A percentile compares a stretch with the other conserved stretches of the same genome.
These are phyloP conservation scores for Nasonia giraulti DNA, from an alignment of 1,140 invertebrate genomes.

Conservation along the genomic window DNA sequence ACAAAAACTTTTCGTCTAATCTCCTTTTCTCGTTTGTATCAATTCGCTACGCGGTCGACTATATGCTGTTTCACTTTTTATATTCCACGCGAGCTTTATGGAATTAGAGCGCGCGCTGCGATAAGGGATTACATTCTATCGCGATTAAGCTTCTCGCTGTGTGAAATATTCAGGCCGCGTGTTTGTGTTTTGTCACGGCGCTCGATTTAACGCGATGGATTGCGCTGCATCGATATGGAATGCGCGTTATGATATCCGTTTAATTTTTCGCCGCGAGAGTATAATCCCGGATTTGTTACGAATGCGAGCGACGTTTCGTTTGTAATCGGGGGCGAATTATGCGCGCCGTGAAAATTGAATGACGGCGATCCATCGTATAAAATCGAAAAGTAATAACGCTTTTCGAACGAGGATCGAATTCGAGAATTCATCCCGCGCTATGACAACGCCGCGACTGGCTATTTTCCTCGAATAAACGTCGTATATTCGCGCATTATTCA, in stretches of 20 bases:
- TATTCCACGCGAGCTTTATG: not conserved
- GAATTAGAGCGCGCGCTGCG: not conserved
- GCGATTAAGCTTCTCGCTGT: too few relatives aligned
- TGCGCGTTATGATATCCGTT: not conserved
- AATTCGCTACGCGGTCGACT: not conserved
- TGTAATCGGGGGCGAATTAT: not conserved
- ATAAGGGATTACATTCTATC: too few relatives aligned
- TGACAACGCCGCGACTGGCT: too few relatives aligned
- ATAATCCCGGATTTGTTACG: not conserved
- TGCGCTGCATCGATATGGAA: not conserved
- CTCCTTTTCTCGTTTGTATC: constrained; percentile 40
- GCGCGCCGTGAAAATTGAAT: not conserved
- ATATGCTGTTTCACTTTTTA: not conserved
- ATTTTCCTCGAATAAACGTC: too few relatives aligned
- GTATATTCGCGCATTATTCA: not conserved
- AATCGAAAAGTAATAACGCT: not conserved
- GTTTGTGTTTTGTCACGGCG: too few relatives aligned
- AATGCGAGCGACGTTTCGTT: not conserved
- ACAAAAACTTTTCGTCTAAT: constrained; percentile 47
- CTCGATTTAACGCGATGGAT: too few relatives aligned
- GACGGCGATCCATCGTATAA: not conserved
- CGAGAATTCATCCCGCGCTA: not conserved
- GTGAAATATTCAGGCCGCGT: too few relatives aligned
- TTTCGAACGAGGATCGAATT: not conserved
- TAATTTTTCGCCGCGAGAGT: not conserved